These are phyloP conservation scores for Oceanites oceanicus DNA, from an alignment of 2,113 vertebrate genomes.

Conservation along the genomic window DNA sequence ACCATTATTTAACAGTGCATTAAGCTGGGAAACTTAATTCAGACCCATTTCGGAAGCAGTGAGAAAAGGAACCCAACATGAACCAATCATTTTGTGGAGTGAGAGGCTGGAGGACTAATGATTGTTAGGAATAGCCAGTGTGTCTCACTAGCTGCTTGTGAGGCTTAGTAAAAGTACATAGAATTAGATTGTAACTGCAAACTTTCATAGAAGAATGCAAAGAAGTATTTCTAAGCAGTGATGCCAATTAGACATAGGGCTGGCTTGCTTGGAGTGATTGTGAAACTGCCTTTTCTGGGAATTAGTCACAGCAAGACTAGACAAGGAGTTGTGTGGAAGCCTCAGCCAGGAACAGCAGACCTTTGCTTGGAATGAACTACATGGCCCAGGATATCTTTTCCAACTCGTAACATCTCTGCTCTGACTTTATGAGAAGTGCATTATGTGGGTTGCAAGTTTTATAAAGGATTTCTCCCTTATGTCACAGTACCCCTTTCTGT, in stretches of 20 bases:
- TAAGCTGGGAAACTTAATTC: not conserved
- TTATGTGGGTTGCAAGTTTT: not conserved
- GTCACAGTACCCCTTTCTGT: not conserved
- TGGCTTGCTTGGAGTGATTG: conserved; percentile 8
- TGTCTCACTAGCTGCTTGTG: not conserved
- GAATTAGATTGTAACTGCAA: not conserved
- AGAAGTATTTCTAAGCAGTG: conserved; percentile 9
- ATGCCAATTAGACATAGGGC: conserved; percentile 20
- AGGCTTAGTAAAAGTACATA: not conserved
- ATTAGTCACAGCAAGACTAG: conserved; percentile 53
- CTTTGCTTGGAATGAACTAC: not conserved
- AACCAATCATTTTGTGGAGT: not conserved
- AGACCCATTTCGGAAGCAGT: not conserved
- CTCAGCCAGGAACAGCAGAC: not conserved
- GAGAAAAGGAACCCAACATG: not conserved
- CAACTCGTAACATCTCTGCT: not conserved
- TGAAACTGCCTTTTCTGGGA: conserved; percentile 64
- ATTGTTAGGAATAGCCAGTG: not conserved
- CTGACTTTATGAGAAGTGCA: not conserved
- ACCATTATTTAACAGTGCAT: not conserved
- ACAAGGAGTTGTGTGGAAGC: conserved; percentile 9
- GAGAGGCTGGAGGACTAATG: not conserved
- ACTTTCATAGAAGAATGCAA: conserved; percentile 16
- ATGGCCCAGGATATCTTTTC: not conserved
- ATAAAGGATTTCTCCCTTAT: not conserved